Conservation (phyloP, 1,140 invertebrate species). For the Leptestheria dahalacensis region DNA sequence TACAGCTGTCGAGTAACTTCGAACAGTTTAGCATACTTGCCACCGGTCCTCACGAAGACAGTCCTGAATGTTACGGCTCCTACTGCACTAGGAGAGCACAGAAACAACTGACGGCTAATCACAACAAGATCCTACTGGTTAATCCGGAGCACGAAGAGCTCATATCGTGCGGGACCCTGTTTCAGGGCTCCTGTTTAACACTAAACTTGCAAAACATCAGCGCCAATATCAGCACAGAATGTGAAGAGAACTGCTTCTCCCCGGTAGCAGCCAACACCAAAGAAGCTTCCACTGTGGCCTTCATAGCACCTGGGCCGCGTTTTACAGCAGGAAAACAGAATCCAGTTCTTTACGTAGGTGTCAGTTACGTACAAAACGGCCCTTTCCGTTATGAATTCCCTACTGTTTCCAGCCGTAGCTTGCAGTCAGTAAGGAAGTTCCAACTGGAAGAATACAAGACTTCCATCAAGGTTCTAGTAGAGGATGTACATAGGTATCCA, state of each 20-base stretch:
- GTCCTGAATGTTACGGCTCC: background rate
- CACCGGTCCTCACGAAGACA: background rate
- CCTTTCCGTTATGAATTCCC: background rate
- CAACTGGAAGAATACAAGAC: too few species aligned
- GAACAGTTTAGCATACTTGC: background rate
- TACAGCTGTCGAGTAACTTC: background rate
- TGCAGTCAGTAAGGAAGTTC: background rate
- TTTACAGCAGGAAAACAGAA: too few species aligned
- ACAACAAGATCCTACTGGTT: background rate
- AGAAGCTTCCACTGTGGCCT: background rate
- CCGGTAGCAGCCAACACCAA: background rate
- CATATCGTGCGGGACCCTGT: background rate
- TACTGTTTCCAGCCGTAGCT: background rate
- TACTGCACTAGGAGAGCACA: background rate
- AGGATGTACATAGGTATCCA: background rate
- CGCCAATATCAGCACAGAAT: too few species aligned
- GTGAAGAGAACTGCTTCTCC: background rate
- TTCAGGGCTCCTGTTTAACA: background rate
- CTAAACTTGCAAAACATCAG: background rate
- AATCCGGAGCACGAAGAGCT: background rate
- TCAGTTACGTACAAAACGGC: background rate
- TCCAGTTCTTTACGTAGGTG: background rate
- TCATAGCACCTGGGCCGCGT: background rate
- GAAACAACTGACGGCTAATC: background rate
- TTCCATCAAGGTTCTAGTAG: background rate